phyloP scores from a whole-genome alignment of 2,113 vertebrate genomes.

The Taurulus bubalis region DNA sequence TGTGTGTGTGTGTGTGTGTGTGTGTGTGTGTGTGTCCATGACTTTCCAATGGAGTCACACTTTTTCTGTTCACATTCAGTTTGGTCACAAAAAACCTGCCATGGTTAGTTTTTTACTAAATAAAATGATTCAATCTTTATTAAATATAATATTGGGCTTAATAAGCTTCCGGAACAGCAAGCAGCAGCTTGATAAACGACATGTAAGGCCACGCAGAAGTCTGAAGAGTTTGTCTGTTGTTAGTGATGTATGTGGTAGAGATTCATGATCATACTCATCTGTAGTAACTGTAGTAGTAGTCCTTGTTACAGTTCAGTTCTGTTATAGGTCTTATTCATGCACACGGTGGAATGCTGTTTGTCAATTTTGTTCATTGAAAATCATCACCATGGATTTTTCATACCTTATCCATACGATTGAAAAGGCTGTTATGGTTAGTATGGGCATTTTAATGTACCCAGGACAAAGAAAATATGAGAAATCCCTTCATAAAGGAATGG shows the following conservation, averaged over 20 bases:
- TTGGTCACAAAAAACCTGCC: constrained; percentile 28
- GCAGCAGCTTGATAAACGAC: neutral
- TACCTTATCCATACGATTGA: neutral
- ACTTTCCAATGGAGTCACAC: neutral
- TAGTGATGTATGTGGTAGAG: neutral
- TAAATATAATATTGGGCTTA: neutral
- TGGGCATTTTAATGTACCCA: neutral
- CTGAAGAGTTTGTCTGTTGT: neutral
- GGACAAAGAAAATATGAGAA: neutral
- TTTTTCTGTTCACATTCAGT: constrained; percentile 11
- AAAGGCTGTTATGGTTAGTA: neutral
- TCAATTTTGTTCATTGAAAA: neutral
- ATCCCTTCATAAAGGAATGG: neutral
- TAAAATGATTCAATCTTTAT: neutral
- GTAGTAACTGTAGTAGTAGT: neutral
- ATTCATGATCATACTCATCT: neutral
- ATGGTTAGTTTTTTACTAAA: constrained; percentile 11
- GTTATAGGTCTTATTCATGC: neutral
- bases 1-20: neutral
- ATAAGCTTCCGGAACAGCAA: neutral
- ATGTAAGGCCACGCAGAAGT: neutral
- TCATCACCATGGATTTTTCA: neutral
- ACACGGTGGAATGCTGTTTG: neutral
- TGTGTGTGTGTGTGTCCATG: constrained; percentile 1
- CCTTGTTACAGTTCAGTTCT: neutral